Evolutionary conservation across 2,113 vertebrate species (phyloP).

Genomic region (Montifringilla adamsi): DNA sequence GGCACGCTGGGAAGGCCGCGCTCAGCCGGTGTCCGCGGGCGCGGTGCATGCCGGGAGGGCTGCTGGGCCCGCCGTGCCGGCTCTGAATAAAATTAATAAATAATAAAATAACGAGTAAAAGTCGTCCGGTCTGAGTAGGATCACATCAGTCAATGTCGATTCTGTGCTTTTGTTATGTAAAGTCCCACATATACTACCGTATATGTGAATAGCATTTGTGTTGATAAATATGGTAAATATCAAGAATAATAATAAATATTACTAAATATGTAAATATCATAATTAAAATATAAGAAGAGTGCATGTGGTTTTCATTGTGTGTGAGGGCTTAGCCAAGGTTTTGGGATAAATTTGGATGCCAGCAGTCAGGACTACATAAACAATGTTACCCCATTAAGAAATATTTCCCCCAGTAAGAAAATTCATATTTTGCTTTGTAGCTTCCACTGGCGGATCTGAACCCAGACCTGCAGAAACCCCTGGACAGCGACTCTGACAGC

Average conservation of each 20-base stretch:
- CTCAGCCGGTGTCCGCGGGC: accelerated
- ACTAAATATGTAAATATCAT: too few species aligned
- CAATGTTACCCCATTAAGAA: neutral
- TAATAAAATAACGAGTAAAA: neutral
- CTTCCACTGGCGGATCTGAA: neutral
- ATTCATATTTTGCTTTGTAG: neutral
- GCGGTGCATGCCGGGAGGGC: neutral
- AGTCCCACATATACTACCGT: accelerated
- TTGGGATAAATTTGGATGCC: accelerated
- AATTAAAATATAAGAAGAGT: accelerated
- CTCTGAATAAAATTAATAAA: neutral
- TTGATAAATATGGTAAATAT: neutral
- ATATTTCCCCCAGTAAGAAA: neutral
- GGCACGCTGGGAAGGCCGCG: neutral
- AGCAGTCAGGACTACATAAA: accelerated
- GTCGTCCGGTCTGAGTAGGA: accelerated
- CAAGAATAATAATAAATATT: neutral
- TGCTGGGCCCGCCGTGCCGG: neutral
- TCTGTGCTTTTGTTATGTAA: accelerated
- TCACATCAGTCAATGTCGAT: accelerated
- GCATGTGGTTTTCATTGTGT: accelerated
- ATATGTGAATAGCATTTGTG: accelerated
- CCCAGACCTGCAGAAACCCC: slow-evolving; percentile 7
- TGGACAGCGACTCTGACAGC: slow-evolving; percentile 81
- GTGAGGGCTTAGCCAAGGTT: neutral